phyloP scores from a whole-genome alignment of 2,888 invertebrate species.

The Sesia bembeciformis region DNA sequence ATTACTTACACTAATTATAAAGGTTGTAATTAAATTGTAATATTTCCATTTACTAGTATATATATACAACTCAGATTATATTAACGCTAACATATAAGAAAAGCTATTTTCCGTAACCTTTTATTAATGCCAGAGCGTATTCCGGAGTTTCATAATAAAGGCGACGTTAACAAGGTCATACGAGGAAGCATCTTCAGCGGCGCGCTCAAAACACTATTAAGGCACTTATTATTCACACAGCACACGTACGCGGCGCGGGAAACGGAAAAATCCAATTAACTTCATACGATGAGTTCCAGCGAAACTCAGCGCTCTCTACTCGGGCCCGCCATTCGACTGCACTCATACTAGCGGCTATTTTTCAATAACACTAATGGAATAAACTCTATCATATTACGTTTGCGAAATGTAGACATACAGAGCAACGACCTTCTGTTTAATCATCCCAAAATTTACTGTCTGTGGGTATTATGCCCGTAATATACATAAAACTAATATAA shows the following conservation, averaged over 20 bases:
- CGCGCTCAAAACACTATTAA: conserved; percentile 37
- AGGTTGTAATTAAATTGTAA: too few relatives aligned
- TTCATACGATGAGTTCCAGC: conserved; percentile 53
- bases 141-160: background rate
- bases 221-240: conserved; percentile 57
- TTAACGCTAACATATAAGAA: background rate
- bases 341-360: conserved; percentile 53
- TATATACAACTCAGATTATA: too few relatives aligned
- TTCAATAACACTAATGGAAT: conserved; percentile 56
- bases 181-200: conserved; percentile 2
- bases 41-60: too few relatives aligned
- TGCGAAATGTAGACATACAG: conserved; percentile 4
- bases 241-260: conserved; percentile 52
- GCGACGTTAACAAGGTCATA: conserved; percentile 2
- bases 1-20: too few relatives aligned
- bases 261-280: conserved; percentile 71
- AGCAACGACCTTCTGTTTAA: background rate
- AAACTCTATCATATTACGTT: conserved; percentile 30
- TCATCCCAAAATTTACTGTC: background rate
- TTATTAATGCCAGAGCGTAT: background rate
- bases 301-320: conserved; percentile 27
- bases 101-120: background rate
- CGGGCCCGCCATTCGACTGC: conserved; percentile 21
- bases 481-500: too few relatives aligned
- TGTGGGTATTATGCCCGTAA: too few relatives aligned